Base-by-base conservation (phyloP, 1,140 invertebrate species). In the Papilio polytes region DNA sequence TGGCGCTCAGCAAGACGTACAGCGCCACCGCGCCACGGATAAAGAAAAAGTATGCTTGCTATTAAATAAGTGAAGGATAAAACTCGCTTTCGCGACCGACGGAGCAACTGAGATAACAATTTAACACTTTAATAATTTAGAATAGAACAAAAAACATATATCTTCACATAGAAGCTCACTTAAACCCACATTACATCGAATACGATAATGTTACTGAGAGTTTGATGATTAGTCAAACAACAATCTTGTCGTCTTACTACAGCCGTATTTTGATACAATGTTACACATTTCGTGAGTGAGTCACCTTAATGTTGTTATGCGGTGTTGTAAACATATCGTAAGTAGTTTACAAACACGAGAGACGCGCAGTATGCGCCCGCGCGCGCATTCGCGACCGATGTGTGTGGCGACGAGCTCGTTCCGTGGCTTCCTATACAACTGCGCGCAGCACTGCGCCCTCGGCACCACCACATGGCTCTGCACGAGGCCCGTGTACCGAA, bases 1-100 rank as follows among this genome's bases (percentile, higher is more conserved):
- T 94, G 90, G 97, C 92, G 10, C 87, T 94, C 15, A 95, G 92
- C 83, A 95, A 95, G 85, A 95, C 91, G 7, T 95, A 95, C 96
- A 97, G 96, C 89, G 97, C 97, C 74, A 98, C 97, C 18, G 97
- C 97, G 12, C 97, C 98, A 53, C 96, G 97, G 88, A 96, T 98
- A 86, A 98, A 98, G 92, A 98, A 98, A 95, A 96, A 96, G 97
- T 98, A 95, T 97, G 96, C 94, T 81, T 73, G 26, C 9, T 53
- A 46, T 36, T 20, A 70, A 26, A 31, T 31, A 56, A 66, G 26
- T 20, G 22, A 26, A 26, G 46, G 46, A 15, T 63, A 63, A n/a
- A 56, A 20, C 22, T 26, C 9, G 59, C 59, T 26, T 63, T 9
- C 53, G 20, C 3, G 2, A 6, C 56, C n/a, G 2, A 10, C 20